A percentile compares a stretch with the other conserved stretches of the same genome.
phyloP scores from a whole-genome alignment of 2,888 invertebrate species.

The Acleris holmiana region DNA sequence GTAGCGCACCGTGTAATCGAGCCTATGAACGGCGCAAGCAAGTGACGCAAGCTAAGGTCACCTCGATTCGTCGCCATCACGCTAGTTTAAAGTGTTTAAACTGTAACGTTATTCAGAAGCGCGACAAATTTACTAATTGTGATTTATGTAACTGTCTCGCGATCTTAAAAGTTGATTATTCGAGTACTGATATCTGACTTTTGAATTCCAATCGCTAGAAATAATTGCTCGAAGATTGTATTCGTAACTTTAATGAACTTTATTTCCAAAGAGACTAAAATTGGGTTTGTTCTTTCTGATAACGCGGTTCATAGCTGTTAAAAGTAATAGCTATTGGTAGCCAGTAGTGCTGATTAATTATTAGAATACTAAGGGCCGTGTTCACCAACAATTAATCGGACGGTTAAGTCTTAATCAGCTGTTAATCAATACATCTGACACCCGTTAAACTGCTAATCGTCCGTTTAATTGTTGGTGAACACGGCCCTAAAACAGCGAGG shows the following conservation, averaged over 20 bases:
- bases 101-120: slow-evolving; percentile 49
- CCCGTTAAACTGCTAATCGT: too few relatives aligned
- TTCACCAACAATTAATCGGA: too few relatives aligned
- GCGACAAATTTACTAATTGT: slow-evolving; percentile 54
- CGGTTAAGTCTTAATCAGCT: too few relatives aligned
- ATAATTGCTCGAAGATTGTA: not conserved
- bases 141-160: slow-evolving; percentile 55
- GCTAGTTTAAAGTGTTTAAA: slow-evolving; percentile 45
- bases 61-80: slow-evolving; percentile 48
- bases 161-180: slow-evolving; percentile 24
- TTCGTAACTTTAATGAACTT: too few relatives aligned
- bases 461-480: too few relatives aligned
- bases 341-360: not conserved
- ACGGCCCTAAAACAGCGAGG: slow-evolving; percentile 16
- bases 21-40: not conserved
- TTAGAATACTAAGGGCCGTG: slow-evolving; percentile 15
- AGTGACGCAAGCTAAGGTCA: slow-evolving; percentile 52
- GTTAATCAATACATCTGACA: too few relatives aligned
- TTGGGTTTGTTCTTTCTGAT: too few relatives aligned
- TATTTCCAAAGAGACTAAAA: too few relatives aligned
- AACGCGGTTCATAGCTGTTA: not conserved
- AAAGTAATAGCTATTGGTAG: not conserved
- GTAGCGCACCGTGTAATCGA: not conserved
- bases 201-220: slow-evolving; percentile 2
- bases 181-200: slow-evolving; percentile 1